These are phyloP conservation scores for Adrianichthys oophorus DNA, from an alignment of 2,797 vertebrate species.

Conservation along the genomic window DNA sequence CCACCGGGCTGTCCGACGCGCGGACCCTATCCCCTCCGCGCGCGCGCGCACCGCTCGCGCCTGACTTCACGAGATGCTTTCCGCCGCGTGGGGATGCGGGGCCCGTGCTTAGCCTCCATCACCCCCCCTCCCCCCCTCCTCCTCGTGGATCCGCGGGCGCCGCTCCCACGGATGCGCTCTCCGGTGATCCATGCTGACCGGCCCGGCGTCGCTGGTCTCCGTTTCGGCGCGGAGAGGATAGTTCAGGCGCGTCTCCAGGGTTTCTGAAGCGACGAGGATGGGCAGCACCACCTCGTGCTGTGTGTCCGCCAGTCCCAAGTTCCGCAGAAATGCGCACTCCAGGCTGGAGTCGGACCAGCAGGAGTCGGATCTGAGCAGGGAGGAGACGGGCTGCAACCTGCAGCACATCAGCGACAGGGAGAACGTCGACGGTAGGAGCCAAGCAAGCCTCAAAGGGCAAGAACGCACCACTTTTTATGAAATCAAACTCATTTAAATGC, in stretches of 20 bases:
- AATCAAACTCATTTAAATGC: not conserved
- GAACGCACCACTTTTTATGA: not conserved
- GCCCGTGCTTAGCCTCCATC: not conserved
- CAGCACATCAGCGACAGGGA: constrained; percentile 95
- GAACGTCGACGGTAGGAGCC: constrained; percentile 83
- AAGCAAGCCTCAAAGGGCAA: not conserved
- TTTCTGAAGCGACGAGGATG: constrained; percentile 61
- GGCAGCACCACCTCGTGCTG: constrained; percentile 90
- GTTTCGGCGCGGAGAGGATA: constrained; percentile 3
- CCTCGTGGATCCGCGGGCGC: constrained; percentile 24
- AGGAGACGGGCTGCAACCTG: constrained; percentile 87
- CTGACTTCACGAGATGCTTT: constrained; percentile 11
- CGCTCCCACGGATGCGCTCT: constrained; percentile 26
- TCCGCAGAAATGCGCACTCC: constrained; percentile 86
- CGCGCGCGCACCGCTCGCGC: not conserved
- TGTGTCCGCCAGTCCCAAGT: constrained; percentile 88
- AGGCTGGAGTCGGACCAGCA: constrained; percentile 87
- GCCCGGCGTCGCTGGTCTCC: constrained; percentile 1
- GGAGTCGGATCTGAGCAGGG: constrained; percentile 86
- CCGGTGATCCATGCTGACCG: constrained; percentile 23
- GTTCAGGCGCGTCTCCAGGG: not conserved
- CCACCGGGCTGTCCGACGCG: too few species aligned
- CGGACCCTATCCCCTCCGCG: too few species aligned
- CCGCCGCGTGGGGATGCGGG: not conserved
- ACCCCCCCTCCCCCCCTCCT: constrained; percentile 12